Evolutionary conservation across 1,140 invertebrate species (phyloP).

Genomic region (Hermetia illucens): DNA sequence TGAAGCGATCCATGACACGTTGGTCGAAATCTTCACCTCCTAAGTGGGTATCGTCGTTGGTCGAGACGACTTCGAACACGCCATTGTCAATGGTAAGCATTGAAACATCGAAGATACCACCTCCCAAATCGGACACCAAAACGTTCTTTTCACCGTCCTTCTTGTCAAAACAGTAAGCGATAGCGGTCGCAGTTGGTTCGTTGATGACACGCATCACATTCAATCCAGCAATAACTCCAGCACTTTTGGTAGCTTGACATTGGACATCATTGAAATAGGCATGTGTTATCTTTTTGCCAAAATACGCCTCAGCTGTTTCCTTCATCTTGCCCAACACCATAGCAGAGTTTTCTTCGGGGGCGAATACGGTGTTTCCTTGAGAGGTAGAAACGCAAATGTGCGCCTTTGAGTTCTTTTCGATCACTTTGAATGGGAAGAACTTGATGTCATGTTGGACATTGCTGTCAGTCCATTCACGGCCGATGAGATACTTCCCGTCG

Average conservation of each 20-base stretch:
- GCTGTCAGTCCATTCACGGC: slow-evolving; percentile 37
- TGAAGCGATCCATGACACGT: slow-evolving; percentile 33
- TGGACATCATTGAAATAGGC: slow-evolving; percentile 28
- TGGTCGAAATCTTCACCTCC: slow-evolving; percentile 58
- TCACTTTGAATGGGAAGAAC: slow-evolving; percentile 39
- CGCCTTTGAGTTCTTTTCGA: slow-evolving; percentile 29
- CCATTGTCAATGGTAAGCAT: slow-evolving; percentile 61
- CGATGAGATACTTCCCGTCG: slow-evolving; percentile 29
- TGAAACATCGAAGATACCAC: slow-evolving; percentile 66
- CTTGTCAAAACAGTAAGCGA: slow-evolving; percentile 41
- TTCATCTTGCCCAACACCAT: slow-evolving; percentile 10
- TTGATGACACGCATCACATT: slow-evolving; percentile 41
- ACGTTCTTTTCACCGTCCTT: slow-evolving; percentile 33
- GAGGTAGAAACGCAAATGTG: slow-evolving; percentile 23
- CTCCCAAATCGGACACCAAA: no score
- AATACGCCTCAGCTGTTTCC: slow-evolving; percentile 30
- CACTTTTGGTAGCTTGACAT: slow-evolving; percentile 32
- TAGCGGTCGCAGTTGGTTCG: slow-evolving; percentile 41
- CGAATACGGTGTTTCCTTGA: slow-evolving; percentile 31
- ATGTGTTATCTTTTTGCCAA: slow-evolving; percentile 2
- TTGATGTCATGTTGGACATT: slow-evolving; percentile 42
- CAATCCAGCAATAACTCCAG: slow-evolving; percentile 35
- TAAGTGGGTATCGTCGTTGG: no score
- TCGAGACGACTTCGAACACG: slow-evolving; percentile 41
- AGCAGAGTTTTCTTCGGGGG: slow-evolving; percentile 35